phyloP scores from a whole-genome alignment of 1,140 invertebrate species.

The Rhyzopertha dominica region DNA sequence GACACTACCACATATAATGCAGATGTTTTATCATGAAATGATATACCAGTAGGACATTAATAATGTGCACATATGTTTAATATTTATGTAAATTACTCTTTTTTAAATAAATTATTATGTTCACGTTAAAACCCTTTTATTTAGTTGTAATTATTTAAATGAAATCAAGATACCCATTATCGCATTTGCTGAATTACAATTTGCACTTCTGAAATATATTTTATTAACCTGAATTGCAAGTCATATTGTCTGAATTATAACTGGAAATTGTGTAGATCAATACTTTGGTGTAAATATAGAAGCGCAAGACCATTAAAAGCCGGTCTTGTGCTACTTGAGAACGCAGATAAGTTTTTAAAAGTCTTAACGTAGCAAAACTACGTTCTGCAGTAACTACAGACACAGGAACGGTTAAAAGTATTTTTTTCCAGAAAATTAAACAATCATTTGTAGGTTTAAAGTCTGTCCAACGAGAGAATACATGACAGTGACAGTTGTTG shows the following conservation, averaged over 20 bases:
- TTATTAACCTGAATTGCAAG: slow-evolving; percentile 6
- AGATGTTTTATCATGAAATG: neutral
- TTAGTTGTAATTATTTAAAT: neutral
- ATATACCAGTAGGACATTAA: slow-evolving; percentile 4
- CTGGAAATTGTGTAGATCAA: too few species aligned
- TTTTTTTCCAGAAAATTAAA: too few species aligned
- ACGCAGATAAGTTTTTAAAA: too few species aligned
- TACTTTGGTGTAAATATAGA: too few species aligned
- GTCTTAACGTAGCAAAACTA: too few species aligned
- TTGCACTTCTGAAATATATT: slow-evolving; percentile 5
- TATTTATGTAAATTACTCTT: neutral
- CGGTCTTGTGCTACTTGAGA: too few species aligned
- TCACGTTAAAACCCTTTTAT: neutral
- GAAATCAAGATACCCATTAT: slow-evolving; percentile 4
- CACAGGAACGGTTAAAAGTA: too few species aligned
- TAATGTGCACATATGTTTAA: neutral
- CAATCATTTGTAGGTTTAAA: too few species aligned
- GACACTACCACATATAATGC: neutral
- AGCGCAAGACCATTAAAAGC: too few species aligned
- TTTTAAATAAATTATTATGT: neutral
- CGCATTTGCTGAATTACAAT: slow-evolving; percentile 5
- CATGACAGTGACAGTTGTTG: too few species aligned
- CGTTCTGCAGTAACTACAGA: too few species aligned
- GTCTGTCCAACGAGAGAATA: too few species aligned
- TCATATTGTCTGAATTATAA: slow-evolving; percentile 1